A percentile compares a stretch with the other conserved stretches of the same genome.
phyloP scores from a whole-genome alignment of 2,888 invertebrate species.

The Salpingus planirostris region DNA sequence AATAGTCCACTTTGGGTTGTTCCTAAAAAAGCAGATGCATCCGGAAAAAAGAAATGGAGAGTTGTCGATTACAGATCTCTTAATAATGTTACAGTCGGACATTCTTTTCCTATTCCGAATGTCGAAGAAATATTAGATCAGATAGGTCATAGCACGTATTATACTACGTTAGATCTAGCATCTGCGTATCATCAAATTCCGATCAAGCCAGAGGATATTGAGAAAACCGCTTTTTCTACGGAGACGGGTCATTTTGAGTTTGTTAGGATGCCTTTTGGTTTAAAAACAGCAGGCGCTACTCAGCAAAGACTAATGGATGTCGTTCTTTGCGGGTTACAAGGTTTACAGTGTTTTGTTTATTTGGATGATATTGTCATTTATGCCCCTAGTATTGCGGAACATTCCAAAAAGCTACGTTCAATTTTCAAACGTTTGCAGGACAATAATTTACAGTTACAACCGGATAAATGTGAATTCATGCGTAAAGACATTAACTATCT shows the following conservation, averaged over 20 bases:
- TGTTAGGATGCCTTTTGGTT: constrained; percentile 13
- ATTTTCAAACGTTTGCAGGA: constrained; percentile 24
- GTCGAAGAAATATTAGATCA: constrained; percentile 18
- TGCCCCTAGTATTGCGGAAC: constrained; percentile 21
- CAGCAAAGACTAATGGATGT: constrained; percentile 18
- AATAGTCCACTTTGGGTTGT: constrained; percentile 14
- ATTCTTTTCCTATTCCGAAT: constrained; percentile 18
- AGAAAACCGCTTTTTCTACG: constrained; percentile 16
- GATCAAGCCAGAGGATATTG: constrained; percentile 5
- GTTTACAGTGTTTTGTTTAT: constrained; percentile 15
- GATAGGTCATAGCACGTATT: constrained; percentile 17
- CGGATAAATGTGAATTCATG: too few relatives aligned
- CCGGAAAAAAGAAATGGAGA: constrained; percentile 14
- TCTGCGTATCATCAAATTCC: constrained; percentile 17
- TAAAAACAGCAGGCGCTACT: constrained; percentile 15
- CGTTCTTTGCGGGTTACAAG: constrained; percentile 12
- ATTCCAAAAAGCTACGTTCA: constrained; percentile 23
- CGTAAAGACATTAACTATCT: constrained; percentile 34
- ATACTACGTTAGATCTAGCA: constrained; percentile 16
- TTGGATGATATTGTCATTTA: constrained; percentile 18
- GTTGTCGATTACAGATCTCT: constrained; percentile 19
- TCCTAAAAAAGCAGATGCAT: constrained; percentile 23
- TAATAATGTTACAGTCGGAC: constrained; percentile 18
- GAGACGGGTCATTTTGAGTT: constrained; percentile 13
- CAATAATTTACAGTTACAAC: constrained; percentile 25